These are phyloP conservation scores for Chrysolina haemoptera DNA, from an alignment of 2,888 invertebrate species.

Conservation along the genomic window DNA sequence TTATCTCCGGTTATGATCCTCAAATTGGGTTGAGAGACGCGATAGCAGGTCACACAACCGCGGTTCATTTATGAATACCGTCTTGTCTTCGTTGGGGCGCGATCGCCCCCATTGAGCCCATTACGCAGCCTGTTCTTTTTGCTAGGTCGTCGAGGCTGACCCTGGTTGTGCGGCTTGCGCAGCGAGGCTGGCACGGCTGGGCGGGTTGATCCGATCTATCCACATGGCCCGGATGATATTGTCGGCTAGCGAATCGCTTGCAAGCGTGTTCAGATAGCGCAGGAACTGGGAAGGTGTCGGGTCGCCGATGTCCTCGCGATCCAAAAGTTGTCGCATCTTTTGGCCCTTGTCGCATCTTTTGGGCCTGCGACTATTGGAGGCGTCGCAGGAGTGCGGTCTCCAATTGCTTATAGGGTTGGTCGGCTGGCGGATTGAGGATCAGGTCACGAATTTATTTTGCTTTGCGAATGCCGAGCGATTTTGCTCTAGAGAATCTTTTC, in stretches of 20 bases:
- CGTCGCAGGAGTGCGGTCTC: background rate
- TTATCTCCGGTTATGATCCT: too few relatives aligned
- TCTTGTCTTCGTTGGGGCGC: background rate
- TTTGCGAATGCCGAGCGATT: background rate
- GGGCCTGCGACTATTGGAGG: background rate
- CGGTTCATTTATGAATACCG: too few relatives aligned
- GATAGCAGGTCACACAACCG: too few relatives aligned
- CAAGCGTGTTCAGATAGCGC: conserved; percentile 7
- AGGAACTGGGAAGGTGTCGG: conserved; percentile 12
- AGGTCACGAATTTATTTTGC: conserved; percentile 19
- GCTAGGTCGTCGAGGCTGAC: background rate
- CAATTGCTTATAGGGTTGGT: conserved; percentile 5
- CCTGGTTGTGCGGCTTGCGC: too few relatives aligned
- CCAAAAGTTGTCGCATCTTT: conserved; percentile 3
- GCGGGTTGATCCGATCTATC: background rate
- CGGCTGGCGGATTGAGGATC: too few relatives aligned
- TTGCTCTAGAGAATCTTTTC: too few relatives aligned
- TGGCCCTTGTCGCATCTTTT: background rate
- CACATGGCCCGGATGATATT: background rate
- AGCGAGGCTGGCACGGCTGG: background rate
- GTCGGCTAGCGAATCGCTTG: background rate
- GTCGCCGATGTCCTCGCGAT: conserved; percentile 15
- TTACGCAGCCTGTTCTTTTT: background rate
- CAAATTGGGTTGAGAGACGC: too few relatives aligned
- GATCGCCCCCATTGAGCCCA: background rate